Conservation (phyloP, 2,888 invertebrate species). For the Punctoribates punctum region DNA sequence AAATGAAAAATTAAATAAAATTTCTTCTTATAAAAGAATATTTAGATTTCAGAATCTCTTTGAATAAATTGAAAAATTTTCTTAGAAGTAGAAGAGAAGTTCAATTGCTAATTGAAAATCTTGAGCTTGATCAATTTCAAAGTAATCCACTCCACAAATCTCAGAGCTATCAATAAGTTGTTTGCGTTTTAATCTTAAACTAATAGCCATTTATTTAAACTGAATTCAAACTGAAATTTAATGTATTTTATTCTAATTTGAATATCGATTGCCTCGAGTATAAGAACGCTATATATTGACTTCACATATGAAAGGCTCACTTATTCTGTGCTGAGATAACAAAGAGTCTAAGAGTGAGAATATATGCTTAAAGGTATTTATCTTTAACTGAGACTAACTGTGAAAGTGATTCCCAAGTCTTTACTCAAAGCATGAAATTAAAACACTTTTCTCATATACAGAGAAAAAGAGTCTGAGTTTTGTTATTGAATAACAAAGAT, state of each 20-base stretch:
- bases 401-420: neutral
- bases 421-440: slow-evolving; percentile 10
- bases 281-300: neutral
- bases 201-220: slow-evolving; percentile 7
- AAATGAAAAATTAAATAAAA: too few species aligned
- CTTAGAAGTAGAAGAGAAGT: too few species aligned
- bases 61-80: too few species aligned
- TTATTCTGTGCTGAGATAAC: neutral
- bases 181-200: neutral
- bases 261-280: neutral
- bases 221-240: neutral
- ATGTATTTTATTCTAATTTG: neutral
- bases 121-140: too few species aligned
- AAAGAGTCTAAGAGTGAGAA: neutral
- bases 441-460: slow-evolving; percentile 7
- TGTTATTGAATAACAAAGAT: slow-evolving; percentile 12
- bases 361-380: slow-evolving; percentile 8
- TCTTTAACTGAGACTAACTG: neutral
- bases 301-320: neutral
- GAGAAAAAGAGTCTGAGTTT: neutral
- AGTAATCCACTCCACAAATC: too few species aligned
- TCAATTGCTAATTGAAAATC: too few species aligned
- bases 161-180: too few species aligned
- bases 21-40: too few species aligned
- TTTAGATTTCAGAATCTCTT: too few species aligned